Evolutionary conservation across 1,140 invertebrate genomes (phyloP), one percentile per base, ranked within the genome.

Genomic region (Coelopa frigida): DNA sequence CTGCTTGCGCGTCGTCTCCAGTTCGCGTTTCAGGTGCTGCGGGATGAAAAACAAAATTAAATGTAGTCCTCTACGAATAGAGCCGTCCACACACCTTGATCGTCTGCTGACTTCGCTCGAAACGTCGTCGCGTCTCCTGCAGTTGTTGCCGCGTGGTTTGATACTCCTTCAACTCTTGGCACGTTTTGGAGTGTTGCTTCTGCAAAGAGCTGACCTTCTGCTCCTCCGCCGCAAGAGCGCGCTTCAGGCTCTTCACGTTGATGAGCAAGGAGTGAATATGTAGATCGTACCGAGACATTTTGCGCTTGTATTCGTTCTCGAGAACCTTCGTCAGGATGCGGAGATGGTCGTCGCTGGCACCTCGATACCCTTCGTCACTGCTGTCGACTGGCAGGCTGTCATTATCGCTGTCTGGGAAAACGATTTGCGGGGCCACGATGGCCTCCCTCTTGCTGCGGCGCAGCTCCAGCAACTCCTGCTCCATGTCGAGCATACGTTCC

Each of bases 61-160:
- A 23, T 15, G n/a, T 24, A 26, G 5, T 23, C 18, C 10, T 18
- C 31, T 27, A 31, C 22, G 7, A n/a, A n/a, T 7, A 42, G 32
- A 21, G 11, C 8, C 4, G 39, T 22, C 37, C 10, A 15, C 41
- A 24, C 17, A 63, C 63, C 36, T 59, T 59, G 18, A 67, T 66
- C 24, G 42, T 57, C 6, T 22, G 27, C 32, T 67, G 33, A 14
- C 57, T 58, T 8, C 55, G 47, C 12, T 66, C 58, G 33, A 59
- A 54, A 32, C 56, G 54, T 6, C 29, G 50, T 26, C 35, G 54
- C 1, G 56, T 15, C 31, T 66, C 49, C 22, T 51, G 26, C 15
- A 46, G 20, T 22, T 32, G 40, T 5, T 24, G 14, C 15, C 29
- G 24, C 4, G 44, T 50, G 12, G 32, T 36, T 8, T 42, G 43